Base-by-base conservation (phyloP, 2,888 invertebrate species). In the Lissocephala sabroskyi region DNA sequence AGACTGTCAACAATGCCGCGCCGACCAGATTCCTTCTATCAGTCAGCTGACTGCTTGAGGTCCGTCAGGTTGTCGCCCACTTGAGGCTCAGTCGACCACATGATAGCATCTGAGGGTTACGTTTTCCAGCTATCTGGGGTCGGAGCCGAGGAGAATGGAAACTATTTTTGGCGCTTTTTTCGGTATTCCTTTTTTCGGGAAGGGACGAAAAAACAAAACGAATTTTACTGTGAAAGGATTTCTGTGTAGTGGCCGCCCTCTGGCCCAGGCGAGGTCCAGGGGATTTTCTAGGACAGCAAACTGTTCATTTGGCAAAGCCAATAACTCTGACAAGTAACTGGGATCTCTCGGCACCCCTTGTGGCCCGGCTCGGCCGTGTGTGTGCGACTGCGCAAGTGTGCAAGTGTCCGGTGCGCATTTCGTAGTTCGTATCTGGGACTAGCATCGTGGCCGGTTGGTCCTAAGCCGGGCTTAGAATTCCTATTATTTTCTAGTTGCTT, bases 1-100 rank as follows among this genome's bases (percentile, higher is more conserved):
- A 48, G 53, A 63, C 68, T 68, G 68, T 73, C 68, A 73, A 68
- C 73, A 68, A 61, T 49, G 39, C n/a, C n/a, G n/a, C n/a, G n/a
- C n/a, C 62, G 52, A 52, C 64, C 62, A 50, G 56, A 63, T 46
- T 52, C 29, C 45, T 16, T 17, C 5, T 9, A 55, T 56, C 67
- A 52, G 56, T 68, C 68, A 68, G 68, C 68, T 68, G 68, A 73
- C 52, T 51, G 63, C 62, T 55, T 51, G 41, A 52, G 41, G 48
- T 9, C 28, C 28, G 32, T 19, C 11, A 37, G 51, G 32, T 29
- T 10, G 42, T 9, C 37, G 19, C 41, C 52, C 68, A 68, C 68
- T 68, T 68, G 74, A 70, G 70, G 52, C 65, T 63, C 70, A 59
- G 63, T 44, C 59, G 50, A 61, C 63, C 74, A 52, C 33, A 55